Base-by-base conservation (phyloP, 2,888 invertebrate genomes). In the Cerceris rybyensis region DNA sequence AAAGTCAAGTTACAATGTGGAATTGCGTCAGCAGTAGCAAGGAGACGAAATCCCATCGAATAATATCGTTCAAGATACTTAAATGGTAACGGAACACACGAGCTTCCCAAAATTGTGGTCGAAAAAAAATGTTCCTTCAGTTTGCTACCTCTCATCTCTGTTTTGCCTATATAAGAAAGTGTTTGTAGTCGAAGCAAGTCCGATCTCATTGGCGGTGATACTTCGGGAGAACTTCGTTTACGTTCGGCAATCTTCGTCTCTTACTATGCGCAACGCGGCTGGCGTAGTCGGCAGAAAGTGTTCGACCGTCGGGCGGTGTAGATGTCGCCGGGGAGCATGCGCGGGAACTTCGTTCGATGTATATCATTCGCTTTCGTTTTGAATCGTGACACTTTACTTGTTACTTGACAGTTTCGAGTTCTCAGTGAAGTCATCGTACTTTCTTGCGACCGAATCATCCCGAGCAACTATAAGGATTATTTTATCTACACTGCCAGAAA, bases 271-370 rank as follows among this genome's bases (percentile, higher is more conserved):
- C 60, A 55, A 72, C 57, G 52, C 16, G 79, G 57, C 66, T 55
- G 70, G 75, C 72, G 75, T 79, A 78, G 80, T 83, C 81, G 80
- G 82, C 87, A 86, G 86, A 86, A 81, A 78, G 80, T 69, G 50
- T 67, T 78, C 82, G 70, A 69, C 75, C 74, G 70, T 64, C 78
- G 78, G 73, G 78, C 84, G 81, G 84, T 84, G 84, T 81, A 78
- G 86, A 71, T 81, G 76, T 81, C 82, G 85, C 82, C 80, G 79
- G 82, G 79, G 68, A 79, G 85, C 80, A 86, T 80, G 84, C 80
- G 76, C 78, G 81, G 68, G 71, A 75, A 75, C 49, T 61, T 50
- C 13, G 71, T 61, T 70, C 74, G 59, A n/a, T 41, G 17, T 13
- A 14, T 59, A 64, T 65, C 39, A n/a, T 6, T 11, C 11, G 46